These are phyloP conservation scores for Percopsis omiscomaycus DNA, from an alignment of 2,797 vertebrate species.

Conservation along the genomic window DNA sequence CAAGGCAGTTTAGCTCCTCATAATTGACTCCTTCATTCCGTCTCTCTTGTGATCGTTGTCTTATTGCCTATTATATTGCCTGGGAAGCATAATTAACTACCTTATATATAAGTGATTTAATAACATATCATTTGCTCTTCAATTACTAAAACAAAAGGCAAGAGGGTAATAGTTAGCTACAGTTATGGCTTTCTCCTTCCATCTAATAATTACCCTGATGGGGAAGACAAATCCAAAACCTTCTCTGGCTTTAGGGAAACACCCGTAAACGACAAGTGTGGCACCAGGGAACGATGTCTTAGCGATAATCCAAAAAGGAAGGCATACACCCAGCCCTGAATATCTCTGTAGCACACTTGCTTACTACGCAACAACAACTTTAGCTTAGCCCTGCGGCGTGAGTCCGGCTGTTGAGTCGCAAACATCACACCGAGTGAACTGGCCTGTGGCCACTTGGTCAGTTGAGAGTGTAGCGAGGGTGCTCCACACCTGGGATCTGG, in stretches of 20 bases:
- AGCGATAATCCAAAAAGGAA: slow-evolving; percentile 9
- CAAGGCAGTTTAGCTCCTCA: slow-evolving; percentile 62
- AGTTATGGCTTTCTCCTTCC: slow-evolving; percentile 40
- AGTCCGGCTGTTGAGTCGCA: slow-evolving; percentile 4
- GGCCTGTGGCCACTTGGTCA: slow-evolving; percentile 26
- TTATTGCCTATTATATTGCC: slow-evolving; percentile 69
- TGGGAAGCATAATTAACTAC: slow-evolving; percentile 66
- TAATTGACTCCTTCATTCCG: slow-evolving; percentile 66
- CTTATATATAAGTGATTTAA: slow-evolving; percentile 62
- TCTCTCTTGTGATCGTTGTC: slow-evolving; percentile 60
- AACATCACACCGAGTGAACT: slow-evolving; percentile 2
- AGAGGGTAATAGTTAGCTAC: slow-evolving; percentile 24
- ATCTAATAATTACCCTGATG: slow-evolving; percentile 52
- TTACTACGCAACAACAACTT: not conserved
- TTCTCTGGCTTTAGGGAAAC: too few relatives aligned
- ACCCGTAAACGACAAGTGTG: slow-evolving; percentile 12
- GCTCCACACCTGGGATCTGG: slow-evolving; percentile 67
- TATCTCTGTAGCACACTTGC: not conserved
- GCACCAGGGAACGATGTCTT: slow-evolving; percentile 36
- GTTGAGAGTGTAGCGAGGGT: slow-evolving; percentile 36
- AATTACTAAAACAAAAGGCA: slow-evolving; percentile 45
- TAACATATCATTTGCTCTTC: slow-evolving; percentile 71
- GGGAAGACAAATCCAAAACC: too few relatives aligned
- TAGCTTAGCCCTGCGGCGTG: not conserved
- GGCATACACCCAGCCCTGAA: slow-evolving; percentile 16